Base-by-base conservation (phyloP, 2,888 invertebrate species). In the Sphaerophoria taeniata region DNA sequence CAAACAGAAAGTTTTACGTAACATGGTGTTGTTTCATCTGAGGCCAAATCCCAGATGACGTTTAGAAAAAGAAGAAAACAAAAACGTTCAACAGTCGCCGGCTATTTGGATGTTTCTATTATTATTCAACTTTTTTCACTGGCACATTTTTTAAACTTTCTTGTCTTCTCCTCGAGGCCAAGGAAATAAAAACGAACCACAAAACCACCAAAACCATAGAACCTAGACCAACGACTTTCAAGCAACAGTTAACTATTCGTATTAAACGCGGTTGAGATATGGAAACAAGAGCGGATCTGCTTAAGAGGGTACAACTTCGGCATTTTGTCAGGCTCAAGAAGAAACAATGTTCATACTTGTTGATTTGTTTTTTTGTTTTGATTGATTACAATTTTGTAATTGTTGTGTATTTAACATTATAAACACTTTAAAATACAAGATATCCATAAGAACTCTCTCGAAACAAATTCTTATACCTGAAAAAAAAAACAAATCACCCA, bases 201-300 rank as follows among this genome's bases (percentile, higher is more conserved):
- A 65, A 65, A 16, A 9, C 34, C 47, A 63, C 60, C 0, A 12
- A 43, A 39, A 16, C 34, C 9, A 24, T 3, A 34, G 47, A 47
- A 63, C 14, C 63, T 33, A 24, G 14, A n/a, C 11, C 9, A 33
- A 47, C 33, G 31, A 47, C 34, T 63, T 47, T 47, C 14, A 63
- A 34, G 63, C 63, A 65, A 65, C 65, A 65, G 49, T 14, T 49
- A 24, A 24, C 24, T 24, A n/a, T n/a, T 65, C 34, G 36, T 33
- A 65, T 49, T 49, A 65, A 34, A 6, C 16, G 34, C 16, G 34
- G 14, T 65, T 47, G n/a, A n/a, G 45, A 49, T 63, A 6, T 47
- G 6, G 16, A 49, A 6, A 6, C 34, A 49, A 47, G 34, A 12
- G 0, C 1, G 49, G 0, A 65, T 49, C 34, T 63, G 12, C n/a